Evolutionary conservation across 2,888 invertebrate species (phyloP).

Genomic region (Acronicta leporina): DNA sequence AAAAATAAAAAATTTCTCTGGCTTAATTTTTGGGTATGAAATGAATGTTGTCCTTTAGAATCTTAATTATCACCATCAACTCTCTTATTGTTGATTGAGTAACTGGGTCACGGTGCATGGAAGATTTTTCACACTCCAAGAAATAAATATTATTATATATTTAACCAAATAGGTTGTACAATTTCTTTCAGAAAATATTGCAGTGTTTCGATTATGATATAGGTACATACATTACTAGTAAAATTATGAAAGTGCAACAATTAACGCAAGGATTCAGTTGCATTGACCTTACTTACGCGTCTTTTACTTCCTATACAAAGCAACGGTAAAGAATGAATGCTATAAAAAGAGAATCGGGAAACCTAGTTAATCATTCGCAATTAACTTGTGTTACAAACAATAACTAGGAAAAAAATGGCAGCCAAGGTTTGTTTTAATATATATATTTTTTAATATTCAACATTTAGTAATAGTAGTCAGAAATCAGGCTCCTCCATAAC

Average conservation of each 20-base stretch:
- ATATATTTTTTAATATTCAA: not conserved
- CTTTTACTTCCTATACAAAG: conserved; percentile 84
- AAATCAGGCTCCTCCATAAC: no score
- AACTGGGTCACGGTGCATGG: no score
- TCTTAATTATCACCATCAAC: no score
- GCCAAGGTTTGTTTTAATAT: conserved; percentile 75
- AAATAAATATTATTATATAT: no score
- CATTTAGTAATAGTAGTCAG: not conserved
- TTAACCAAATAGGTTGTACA: no score
- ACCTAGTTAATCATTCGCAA: conserved; percentile 83
- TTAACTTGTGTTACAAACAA: conserved; percentile 80
- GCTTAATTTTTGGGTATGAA: no score
- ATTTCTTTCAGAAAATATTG: no score
- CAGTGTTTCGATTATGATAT: not conserved
- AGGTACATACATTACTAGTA: not conserved
- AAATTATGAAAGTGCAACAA: conserved; percentile 1
- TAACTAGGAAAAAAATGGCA: conserved; percentile 82
- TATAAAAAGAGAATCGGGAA: conserved; percentile 77
- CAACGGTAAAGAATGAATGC: conserved; percentile 73
- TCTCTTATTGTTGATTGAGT: no score
- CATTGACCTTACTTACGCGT: conserved; percentile 80
- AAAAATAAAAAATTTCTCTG: no score
- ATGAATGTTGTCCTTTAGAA: no score
- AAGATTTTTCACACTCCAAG: no score
- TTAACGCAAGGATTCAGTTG: conserved; percentile 30